Conservation (phyloP, 2,888 invertebrate species). For the Eustalomyia histrio region DNA sequence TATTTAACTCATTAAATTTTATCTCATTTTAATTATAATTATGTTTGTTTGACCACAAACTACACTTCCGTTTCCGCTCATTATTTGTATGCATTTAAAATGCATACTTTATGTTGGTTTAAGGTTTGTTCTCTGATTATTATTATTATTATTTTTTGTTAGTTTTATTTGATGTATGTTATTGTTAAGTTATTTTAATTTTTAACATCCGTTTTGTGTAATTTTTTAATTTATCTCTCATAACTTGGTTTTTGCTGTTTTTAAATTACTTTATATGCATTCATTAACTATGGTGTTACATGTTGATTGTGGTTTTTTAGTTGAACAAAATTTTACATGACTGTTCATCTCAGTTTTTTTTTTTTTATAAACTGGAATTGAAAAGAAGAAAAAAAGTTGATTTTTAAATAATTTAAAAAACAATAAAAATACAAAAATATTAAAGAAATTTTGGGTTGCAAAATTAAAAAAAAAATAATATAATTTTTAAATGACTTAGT, state of each 20-base stretch:
- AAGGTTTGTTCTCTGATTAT: neutral
- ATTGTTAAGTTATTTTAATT: slow-evolving; percentile 7
- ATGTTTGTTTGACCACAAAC: slow-evolving; percentile 50
- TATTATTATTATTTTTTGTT: neutral
- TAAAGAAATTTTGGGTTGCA: no score
- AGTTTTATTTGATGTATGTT: neutral
- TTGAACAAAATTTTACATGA: neutral
- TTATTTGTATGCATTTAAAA: slow-evolving; percentile 33
- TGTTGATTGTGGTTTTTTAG: slow-evolving; percentile 9
- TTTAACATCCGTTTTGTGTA: slow-evolving; percentile 37
- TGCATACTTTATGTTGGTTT: neutral
- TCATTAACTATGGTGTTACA: slow-evolving; percentile 44
- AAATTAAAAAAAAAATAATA: no score
- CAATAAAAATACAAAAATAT: no score
- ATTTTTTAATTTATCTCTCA: slow-evolving; percentile 27
- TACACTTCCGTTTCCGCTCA: slow-evolving; percentile 58
- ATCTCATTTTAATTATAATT: slow-evolving; percentile 33
- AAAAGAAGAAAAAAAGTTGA: neutral
- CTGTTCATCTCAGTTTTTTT: neutral
- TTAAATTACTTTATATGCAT: slow-evolving; percentile 53
- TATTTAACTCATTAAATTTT: neutral
- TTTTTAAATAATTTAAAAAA: neutral
- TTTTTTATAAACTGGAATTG: neutral
- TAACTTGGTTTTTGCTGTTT: slow-evolving; percentile 42
- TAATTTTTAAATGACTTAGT: no score